phyloP scores from a whole-genome alignment of 2,797 vertebrate genomes.

The Acanthurus leucopareius region DNA sequence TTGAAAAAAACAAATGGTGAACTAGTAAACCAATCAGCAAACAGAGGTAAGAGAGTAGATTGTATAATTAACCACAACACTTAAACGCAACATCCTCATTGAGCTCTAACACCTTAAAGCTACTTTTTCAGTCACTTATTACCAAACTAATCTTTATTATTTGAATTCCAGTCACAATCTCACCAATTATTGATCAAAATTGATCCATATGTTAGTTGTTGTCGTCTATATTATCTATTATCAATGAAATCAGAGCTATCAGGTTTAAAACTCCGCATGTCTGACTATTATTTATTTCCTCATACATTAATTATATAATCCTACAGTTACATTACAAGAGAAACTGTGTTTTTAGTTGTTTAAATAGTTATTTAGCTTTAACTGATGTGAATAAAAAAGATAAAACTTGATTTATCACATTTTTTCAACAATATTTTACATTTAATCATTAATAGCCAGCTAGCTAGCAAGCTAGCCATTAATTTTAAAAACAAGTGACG shows the following conservation, averaged over 20 bases:
- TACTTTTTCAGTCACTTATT: background rate
- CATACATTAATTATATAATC: background rate
- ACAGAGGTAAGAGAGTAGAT: background rate
- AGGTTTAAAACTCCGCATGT: background rate
- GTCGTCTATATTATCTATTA: background rate
- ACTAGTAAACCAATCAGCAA: background rate
- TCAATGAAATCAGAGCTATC: background rate
- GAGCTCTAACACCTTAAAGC: background rate
- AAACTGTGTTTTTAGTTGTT: background rate
- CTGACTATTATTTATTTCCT: background rate
- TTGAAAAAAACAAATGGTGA: background rate
- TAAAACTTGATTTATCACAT: background rate
- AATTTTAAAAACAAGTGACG: background rate
- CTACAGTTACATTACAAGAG: background rate
- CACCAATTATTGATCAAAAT: background rate
- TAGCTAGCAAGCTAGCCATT: background rate
- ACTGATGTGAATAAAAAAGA: background rate
- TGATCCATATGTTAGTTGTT: background rate
- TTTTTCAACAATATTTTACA: background rate
- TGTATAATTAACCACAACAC: slow-evolving; percentile 15
- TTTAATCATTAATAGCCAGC: background rate
- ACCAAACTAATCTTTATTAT: background rate
- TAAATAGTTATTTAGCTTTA: background rate
- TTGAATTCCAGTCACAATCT: background rate
- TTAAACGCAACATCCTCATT: slow-evolving; percentile 2